phyloP scores from a whole-genome alignment of 2,888 invertebrate species.

The Latheticus oryzae region DNA sequence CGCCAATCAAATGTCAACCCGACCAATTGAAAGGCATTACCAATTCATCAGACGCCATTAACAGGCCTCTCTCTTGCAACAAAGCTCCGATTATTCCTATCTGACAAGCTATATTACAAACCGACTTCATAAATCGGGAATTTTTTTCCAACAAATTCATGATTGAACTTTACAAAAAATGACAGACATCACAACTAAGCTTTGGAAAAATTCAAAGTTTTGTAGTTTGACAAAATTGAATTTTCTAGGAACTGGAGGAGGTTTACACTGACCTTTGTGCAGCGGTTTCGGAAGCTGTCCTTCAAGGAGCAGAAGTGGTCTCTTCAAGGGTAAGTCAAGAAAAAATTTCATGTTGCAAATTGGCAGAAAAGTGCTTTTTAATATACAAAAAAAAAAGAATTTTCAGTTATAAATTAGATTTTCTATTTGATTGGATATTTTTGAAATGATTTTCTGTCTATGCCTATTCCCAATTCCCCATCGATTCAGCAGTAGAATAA shows the following conservation, averaged over 20 bases:
- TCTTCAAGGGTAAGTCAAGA: conserved; percentile 83
- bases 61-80: conserved; percentile 45
- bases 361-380: too few species aligned
- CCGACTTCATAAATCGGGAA: conserved; percentile 21
- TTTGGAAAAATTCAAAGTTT: too few species aligned
- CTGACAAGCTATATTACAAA: conserved; percentile 41
- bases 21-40: conserved; percentile 45
- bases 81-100: conserved; percentile 45
- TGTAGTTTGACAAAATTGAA: too few species aligned
- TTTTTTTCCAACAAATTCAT: too few species aligned
- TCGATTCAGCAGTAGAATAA: not conserved
- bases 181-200: too few species aligned
- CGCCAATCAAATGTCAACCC: conserved; percentile 49
- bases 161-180: too few species aligned
- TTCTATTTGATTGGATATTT: too few species aligned
- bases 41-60: conserved; percentile 52
- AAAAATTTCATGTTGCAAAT: too few species aligned
- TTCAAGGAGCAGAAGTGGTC: conserved; percentile 88
- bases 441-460: too few species aligned
- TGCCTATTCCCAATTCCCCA: not conserved
- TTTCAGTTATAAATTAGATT: too few species aligned
- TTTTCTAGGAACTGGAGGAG: conserved; percentile 87
- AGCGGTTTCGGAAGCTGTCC: conserved; percentile 87
- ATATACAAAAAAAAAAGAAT: too few species aligned
- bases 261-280: conserved; percentile 90